Evolutionary conservation across 2,113 vertebrate genomes (phyloP), one percentile per base, ranked within the genome.

Genomic region (Dromaius novaehollandiae): DNA sequence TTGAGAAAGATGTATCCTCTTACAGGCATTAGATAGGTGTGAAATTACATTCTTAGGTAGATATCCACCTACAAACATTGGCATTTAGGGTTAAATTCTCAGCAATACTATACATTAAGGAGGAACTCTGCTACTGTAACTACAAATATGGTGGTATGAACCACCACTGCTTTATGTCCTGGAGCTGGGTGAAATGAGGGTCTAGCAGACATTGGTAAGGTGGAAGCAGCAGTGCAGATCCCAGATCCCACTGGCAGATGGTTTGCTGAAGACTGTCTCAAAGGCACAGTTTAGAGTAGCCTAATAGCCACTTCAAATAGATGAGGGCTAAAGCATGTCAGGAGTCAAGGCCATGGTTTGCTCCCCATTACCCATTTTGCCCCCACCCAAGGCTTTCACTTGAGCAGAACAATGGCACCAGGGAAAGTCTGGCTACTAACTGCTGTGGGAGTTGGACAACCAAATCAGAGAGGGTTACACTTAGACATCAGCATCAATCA

Each of bases 381-480:
- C 76, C 17, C 18, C 28, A 50, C n/a, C 18, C 7, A 42, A 61
- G 28, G 8, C n/a, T 56, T 65, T 13, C 24, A 88, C 38, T 0
- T 0, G 0, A 64, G 16, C 26, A 78, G 25, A 86, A 20, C 10
- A 10, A 3, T 19, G 18, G 4, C 28, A 61, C 4, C 13, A 42
- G 9, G 7, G 44, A 69, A 80, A 61, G 19, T 13, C 10, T 28
- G 25, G n/a, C 30, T 26, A 28, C 9, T 18, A 63, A 74, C 4
- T 38, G 17, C 40, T 61, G 1, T 2, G 69, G 8, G 28, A 9
- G 7, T 1, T n/a, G 26, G 24, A 85, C 8, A 75, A 65, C 53
- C 6, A 71, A 79, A 30, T 12, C 44, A 11, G 11, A 64, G 15
- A 48, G 5, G 7, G 40, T 80, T 93, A 19, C 34, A n/a, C 14